A percentile compares a stretch with the other conserved stretches of the same genome.
phyloP scores from a whole-genome alignment of 2,888 invertebrate genomes.

The Harpalus rubripes region DNA sequence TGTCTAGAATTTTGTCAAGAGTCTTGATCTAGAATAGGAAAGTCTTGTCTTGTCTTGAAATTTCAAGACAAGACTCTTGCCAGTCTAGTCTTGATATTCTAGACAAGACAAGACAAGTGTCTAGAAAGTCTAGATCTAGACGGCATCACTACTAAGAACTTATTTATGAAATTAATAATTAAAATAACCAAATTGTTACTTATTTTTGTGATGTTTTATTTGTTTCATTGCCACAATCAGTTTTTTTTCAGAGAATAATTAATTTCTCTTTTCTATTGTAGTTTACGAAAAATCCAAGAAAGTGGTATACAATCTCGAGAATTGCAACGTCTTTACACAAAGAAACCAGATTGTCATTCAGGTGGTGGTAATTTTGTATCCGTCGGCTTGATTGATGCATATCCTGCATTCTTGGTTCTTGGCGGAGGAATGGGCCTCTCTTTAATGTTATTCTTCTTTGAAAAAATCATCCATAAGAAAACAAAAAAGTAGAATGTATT shows the following conservation, averaged over 20 bases:
- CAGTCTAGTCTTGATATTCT: no score
- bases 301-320: constrained; percentile 79
- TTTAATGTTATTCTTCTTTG: constrained; percentile 41
- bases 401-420: constrained; percentile 74
- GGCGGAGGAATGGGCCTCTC: constrained; percentile 64
- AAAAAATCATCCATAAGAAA: constrained; percentile 36
- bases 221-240: no score
- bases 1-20: no score
- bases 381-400: constrained; percentile 80
- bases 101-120: no score
- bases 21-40: no score
- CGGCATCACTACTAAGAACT: no score
- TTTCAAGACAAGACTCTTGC: no score
- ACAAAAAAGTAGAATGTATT: neutral
- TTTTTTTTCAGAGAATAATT: neutral
- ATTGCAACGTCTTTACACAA: constrained; percentile 78
- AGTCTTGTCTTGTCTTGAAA: no score
- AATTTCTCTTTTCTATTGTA: constrained; percentile 69
- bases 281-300: constrained; percentile 79
- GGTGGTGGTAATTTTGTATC: constrained; percentile 79
- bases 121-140: no score
- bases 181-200: no score
- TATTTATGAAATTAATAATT: no score
- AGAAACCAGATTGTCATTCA: constrained; percentile 79
- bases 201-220: no score